phyloP scores from a whole-genome alignment of 2,113 vertebrate genomes.

The Psettodes erumei region DNA sequence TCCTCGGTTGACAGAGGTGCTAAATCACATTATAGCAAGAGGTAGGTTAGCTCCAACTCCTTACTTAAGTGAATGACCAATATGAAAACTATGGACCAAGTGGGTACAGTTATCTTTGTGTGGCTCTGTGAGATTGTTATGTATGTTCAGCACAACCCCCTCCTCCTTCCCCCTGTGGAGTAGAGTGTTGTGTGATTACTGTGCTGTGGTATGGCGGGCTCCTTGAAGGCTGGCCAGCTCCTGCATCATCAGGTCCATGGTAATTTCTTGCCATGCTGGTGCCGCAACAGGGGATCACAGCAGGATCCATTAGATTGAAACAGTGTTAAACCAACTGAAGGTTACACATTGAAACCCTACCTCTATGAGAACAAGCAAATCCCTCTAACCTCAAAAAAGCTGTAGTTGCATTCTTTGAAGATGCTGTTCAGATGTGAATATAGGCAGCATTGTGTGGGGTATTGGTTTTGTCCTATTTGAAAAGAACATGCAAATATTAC shows the following conservation, averaged over 20 bases:
- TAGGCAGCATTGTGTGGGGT: no score
- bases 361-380: slow-evolving; percentile 6
- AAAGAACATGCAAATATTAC: background rate
- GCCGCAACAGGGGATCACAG: slow-evolving; percentile 14
- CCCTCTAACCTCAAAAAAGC: slow-evolving; percentile 8
- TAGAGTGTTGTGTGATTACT: background rate
- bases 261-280: slow-evolving; percentile 24
- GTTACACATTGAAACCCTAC: slow-evolving; percentile 2
- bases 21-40: background rate
- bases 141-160: background rate
- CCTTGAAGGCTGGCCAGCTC: slow-evolving; percentile 33
- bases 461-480: background rate
- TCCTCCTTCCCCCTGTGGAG: background rate
- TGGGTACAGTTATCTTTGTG: slow-evolving; percentile 13
- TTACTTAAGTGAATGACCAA: background rate
- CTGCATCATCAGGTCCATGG: slow-evolving; percentile 12
- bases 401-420: slow-evolving; percentile 1
- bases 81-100: slow-evolving; percentile 4
- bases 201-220: background rate
- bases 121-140: background rate
- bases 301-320: slow-evolving; percentile 16
- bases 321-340: slow-evolving; percentile 10
- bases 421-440: background rate
- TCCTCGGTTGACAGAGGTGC: background rate
- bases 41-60: background rate